These are phyloP conservation scores for Xylocampa areola DNA, from an alignment of 2,888 invertebrate species.

Conservation along the genomic window DNA sequence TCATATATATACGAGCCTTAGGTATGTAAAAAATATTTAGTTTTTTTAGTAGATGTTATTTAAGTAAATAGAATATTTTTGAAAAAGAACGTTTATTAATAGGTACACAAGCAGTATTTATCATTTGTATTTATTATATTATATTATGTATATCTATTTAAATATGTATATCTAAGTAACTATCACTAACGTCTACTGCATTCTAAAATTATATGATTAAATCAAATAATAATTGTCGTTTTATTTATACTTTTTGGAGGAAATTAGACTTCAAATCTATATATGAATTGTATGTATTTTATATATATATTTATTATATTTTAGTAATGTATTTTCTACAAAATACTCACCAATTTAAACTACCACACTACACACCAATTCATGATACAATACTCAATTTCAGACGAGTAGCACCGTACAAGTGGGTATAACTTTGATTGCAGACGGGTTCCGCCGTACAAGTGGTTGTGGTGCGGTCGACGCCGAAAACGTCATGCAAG, in stretches of 20 bases:
- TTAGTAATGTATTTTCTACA: constrained; percentile 12
- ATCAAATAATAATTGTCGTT: too few relatives aligned
- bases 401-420: constrained; percentile 64
- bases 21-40: constrained; percentile 88
- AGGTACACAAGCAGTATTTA: constrained; percentile 1
- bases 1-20: constrained; percentile 95
- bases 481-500: constrained; percentile 73
- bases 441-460: constrained; percentile 92
- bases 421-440: constrained; percentile 65
- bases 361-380: constrained; percentile 45
- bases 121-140: background rate
- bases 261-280: too few relatives aligned
- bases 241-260: too few relatives aligned
- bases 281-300: too few relatives aligned
- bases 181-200: too few relatives aligned
- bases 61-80: too few relatives aligned
- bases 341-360: constrained; percentile 1
- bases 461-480: constrained; percentile 90
- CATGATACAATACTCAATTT: constrained; percentile 53
- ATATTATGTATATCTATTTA: too few relatives aligned
- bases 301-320: too few relatives aligned
- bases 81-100: background rate
- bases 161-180: too few relatives aligned
- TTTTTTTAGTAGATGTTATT: too few relatives aligned
- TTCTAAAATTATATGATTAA: too few relatives aligned